phyloP scores from a whole-genome alignment of 2,113 vertebrate species.

The Okapia johnstoni region DNA sequence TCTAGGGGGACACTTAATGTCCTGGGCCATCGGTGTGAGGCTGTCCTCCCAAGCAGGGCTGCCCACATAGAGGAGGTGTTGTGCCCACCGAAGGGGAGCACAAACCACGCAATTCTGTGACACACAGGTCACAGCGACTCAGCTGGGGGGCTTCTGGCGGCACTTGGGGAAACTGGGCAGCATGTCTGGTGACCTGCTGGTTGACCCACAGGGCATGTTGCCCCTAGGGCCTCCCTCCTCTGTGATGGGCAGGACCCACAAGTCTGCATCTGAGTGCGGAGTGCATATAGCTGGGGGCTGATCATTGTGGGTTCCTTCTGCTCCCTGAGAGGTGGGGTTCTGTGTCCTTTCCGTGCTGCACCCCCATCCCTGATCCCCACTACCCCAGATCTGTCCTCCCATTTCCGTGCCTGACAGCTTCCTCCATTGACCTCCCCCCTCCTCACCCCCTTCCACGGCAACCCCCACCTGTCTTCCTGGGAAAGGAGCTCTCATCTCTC shows the following conservation, averaged over 20 bases:
- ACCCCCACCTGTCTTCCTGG: neutral
- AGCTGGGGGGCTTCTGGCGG: neutral
- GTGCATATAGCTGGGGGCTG: accelerated
- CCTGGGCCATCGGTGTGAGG: too few species aligned
- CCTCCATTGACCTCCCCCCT: neutral
- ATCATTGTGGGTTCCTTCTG: neutral
- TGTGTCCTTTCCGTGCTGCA: neutral
- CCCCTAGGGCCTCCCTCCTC: neutral
- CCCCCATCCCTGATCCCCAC: neutral
- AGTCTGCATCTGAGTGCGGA: neutral
- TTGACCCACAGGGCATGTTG: neutral
- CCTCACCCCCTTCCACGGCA: neutral
- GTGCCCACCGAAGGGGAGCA: neutral
- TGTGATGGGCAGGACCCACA: neutral
- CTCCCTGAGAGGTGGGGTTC: neutral
- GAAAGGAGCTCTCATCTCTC: neutral
- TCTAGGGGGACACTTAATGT: neutral
- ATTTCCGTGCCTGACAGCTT: neutral
- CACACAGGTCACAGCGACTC: accelerated
- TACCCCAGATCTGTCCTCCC: neutral
- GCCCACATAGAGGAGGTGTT: neutral
- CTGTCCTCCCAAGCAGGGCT: neutral
- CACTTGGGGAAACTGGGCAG: neutral
- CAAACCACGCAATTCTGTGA: neutral
- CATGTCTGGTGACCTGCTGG: neutral